Percentiles rank a stretch among this genome's conserved stretches.
phyloP scores from a whole-genome alignment of 2,888 invertebrate species.

The Ferdinandea cuprea region DNA sequence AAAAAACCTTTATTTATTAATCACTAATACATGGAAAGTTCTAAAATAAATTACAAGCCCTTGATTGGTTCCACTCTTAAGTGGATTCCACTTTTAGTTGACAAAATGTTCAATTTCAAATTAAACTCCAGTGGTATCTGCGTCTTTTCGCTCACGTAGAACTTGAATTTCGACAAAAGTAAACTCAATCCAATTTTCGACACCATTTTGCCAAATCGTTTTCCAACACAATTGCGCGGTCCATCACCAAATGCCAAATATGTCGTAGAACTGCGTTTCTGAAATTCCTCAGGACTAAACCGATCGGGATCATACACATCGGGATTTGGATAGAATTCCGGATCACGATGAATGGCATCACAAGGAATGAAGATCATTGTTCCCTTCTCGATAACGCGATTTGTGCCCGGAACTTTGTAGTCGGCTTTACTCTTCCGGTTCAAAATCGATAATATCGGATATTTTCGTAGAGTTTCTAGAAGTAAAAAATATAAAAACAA shows the following conservation, averaged over 20 bases:
- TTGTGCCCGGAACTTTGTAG: conserved; percentile 83
- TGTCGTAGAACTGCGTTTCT: conserved; percentile 82
- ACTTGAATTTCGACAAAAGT: conserved; percentile 78
- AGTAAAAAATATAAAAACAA: neutral
- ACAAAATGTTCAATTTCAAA: conserved; percentile 48
- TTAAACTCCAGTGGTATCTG: conserved; percentile 76
- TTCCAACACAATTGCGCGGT: conserved; percentile 80
- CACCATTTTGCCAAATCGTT: conserved; percentile 81
- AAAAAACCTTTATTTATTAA: too few relatives aligned
- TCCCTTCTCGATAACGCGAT: conserved; percentile 84
- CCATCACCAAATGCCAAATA: conserved; percentile 82
- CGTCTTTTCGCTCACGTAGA: conserved; percentile 77
- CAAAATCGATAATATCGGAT: conserved; percentile 84
- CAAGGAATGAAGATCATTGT: conserved; percentile 84
- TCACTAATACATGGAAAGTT: too few relatives aligned
- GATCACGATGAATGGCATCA: conserved; percentile 85
- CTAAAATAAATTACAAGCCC: too few relatives aligned
- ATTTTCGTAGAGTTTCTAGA: conserved; percentile 84
- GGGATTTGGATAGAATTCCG: conserved; percentile 85
- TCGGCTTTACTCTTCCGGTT: conserved; percentile 84
- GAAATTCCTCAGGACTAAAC: conserved; percentile 85
- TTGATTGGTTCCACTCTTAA: neutral
- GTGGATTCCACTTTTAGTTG: conserved; percentile 9
- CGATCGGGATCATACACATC: conserved; percentile 86
- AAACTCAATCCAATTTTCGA: conserved; percentile 78